Conservation (phyloP, 53 echinoderm and acorn worm species). For the Holothuria scabra region DNA sequence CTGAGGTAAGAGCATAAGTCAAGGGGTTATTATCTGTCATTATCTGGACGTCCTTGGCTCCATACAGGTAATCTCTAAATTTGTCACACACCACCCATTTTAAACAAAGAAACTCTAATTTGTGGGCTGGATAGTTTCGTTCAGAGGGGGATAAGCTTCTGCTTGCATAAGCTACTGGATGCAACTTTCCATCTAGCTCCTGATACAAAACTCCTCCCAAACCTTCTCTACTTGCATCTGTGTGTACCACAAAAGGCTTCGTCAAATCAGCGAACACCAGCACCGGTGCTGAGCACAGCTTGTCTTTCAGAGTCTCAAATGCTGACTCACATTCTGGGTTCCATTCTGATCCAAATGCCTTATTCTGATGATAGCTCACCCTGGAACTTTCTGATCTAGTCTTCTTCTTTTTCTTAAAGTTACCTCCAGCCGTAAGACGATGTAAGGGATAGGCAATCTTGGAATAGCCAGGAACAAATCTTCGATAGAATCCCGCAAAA, state of each 20-base stretch:
- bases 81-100: slow-evolving; percentile 72
- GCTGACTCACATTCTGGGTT: slow-evolving; percentile 12
- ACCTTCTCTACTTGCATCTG: slow-evolving; percentile 18
- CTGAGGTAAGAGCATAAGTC: slow-evolving; percentile 57
- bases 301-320: background rate
- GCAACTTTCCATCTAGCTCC: background rate
- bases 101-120: slow-evolving; percentile 61
- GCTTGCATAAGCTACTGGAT: slow-evolving; percentile 22
- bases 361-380: too few species aligned
- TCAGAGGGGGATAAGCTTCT: slow-evolving; percentile 4
- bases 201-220: slow-evolving; percentile 14
- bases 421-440: too few species aligned
- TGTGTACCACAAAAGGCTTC: slow-evolving; percentile 14
- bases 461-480: too few species aligned
- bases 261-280: slow-evolving; percentile 26
- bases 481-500: too few species aligned
- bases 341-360: slow-evolving; percentile 19
- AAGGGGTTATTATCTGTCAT: slow-evolving; percentile 73
- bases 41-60: slow-evolving; percentile 47
- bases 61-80: slow-evolving; percentile 61
- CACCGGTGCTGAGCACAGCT: slow-evolving; percentile 19
- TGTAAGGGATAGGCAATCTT: too few species aligned
- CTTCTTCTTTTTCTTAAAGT: slow-evolving; percentile 44
- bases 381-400: slow-evolving; percentile 52
- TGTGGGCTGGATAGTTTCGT: slow-evolving; percentile 63